Conservation (phyloP, 2,888 invertebrate genomes). For the Arge pagana region DNA sequence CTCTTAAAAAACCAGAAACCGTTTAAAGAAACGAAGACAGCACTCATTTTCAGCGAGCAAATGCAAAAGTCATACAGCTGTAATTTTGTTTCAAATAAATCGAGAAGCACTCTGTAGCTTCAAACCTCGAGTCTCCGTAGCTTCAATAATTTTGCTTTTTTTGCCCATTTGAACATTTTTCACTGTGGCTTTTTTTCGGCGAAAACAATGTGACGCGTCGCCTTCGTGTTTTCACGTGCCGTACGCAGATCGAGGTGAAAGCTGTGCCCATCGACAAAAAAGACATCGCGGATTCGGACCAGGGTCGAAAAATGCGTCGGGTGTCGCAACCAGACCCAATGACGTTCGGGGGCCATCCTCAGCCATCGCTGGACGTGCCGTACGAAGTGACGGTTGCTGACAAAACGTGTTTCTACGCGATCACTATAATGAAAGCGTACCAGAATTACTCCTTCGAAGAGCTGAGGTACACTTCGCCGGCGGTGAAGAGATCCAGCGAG, state of each 20-base stretch:
- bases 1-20: too few relatives aligned
- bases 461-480: slow-evolving; percentile 75
- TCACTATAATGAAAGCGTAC: slow-evolving; percentile 93
- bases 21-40: too few relatives aligned
- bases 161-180: too few relatives aligned
- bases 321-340: slow-evolving; percentile 64
- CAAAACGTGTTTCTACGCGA: slow-evolving; percentile 91
- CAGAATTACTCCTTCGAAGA: slow-evolving; percentile 96
- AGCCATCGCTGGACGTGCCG: slow-evolving; percentile 70
- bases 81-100: too few relatives aligned
- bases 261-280: slow-evolving; percentile 74
- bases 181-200: too few relatives aligned
- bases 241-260: slow-evolving; percentile 70
- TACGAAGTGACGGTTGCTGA: slow-evolving; percentile 89
- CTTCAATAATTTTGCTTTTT: not conserved
- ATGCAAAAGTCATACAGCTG: too few relatives aligned
- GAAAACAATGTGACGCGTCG: too few relatives aligned
- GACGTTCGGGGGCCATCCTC: slow-evolving; percentile 68
- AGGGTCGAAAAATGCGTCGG: slow-evolving; percentile 63
- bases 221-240: too few relatives aligned
- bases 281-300: slow-evolving; percentile 66
- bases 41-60: too few relatives aligned
- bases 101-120: too few relatives aligned
- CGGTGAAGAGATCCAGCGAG: slow-evolving; percentile 74
- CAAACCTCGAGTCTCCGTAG: too few relatives aligned